phyloP scores from a whole-genome alignment of 2,888 invertebrate species.

The Ennomos quercinarius region DNA sequence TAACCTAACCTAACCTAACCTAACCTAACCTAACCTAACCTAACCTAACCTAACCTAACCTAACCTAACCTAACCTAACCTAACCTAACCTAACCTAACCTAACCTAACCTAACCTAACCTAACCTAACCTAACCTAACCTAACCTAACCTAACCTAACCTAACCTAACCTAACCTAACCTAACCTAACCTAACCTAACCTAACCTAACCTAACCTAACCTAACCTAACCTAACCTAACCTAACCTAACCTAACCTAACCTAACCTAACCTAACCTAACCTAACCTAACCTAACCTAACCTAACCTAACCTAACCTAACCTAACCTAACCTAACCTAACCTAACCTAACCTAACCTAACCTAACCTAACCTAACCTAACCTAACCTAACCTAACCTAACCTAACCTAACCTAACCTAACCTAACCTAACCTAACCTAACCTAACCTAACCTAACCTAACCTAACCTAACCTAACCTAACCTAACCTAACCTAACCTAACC shows the following conservation, averaged over 20 bases:
- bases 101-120: slow-evolving; percentile 1
- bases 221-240: slow-evolving; percentile 35
- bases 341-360: slow-evolving; percentile 36
- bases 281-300: slow-evolving; percentile 37
- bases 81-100: slow-evolving; percentile 12
- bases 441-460: too few relatives aligned
- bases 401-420: slow-evolving; percentile 4
- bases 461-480: too few relatives aligned
- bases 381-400: too few relatives aligned
- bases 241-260: slow-evolving; percentile 35
- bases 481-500: too few relatives aligned
- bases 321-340: slow-evolving; percentile 37
- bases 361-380: slow-evolving; percentile 21
- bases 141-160: slow-evolving; percentile 17
- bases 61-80: slow-evolving; percentile 17
- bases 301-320: slow-evolving; percentile 24
- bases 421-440: slow-evolving; percentile 1
- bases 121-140: slow-evolving; percentile 9
- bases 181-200: slow-evolving; percentile 33
- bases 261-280: slow-evolving; percentile 35
- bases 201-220: slow-evolving; percentile 35
- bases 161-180: slow-evolving; percentile 12
- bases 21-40: slow-evolving; percentile 17
- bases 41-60: slow-evolving; percentile 17
- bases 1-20: slow-evolving; percentile 17